phyloP scores from a whole-genome alignment of 2,797 vertebrate genomes.

The Mormyrops attenuatus region DNA sequence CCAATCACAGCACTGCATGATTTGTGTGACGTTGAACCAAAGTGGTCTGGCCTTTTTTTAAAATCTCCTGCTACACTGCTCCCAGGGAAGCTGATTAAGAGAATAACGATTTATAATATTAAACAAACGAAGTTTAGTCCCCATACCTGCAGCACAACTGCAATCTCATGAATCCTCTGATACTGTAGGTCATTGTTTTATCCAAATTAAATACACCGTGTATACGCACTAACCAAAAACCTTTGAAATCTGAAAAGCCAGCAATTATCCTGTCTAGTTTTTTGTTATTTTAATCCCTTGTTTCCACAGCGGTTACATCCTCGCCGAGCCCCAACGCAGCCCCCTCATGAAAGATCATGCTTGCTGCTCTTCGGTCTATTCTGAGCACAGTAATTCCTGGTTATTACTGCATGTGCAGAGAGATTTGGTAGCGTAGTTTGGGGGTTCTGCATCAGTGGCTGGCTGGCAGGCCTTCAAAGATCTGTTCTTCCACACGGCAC shows the following conservation, averaged over 20 bases:
- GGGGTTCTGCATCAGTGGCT: constrained; percentile 40
- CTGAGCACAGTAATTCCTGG: constrained; percentile 45
- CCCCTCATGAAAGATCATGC: not conserved
- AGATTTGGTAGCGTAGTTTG: constrained; percentile 42
- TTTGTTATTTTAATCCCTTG: constrained; percentile 6
- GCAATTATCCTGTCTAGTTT: not conserved
- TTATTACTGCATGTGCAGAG: constrained; percentile 41
- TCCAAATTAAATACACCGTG: not conserved
- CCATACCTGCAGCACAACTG: not conserved
- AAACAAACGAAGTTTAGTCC: not conserved
- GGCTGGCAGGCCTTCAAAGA: constrained; percentile 36
- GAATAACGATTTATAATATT: not conserved
- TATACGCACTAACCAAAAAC: not conserved
- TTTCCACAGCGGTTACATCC: not conserved
- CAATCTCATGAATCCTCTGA: not conserved
- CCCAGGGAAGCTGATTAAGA: not conserved
- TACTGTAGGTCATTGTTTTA: not conserved
- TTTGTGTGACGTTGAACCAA: not conserved
- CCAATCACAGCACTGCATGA: not conserved
- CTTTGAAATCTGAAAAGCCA: not conserved
- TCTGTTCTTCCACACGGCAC: not conserved
- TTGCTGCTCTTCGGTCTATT: constrained; percentile 36
- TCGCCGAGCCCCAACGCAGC: not conserved
- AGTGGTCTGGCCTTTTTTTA: not conserved
- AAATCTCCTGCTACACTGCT: not conserved